Conservation (phyloP, 1,140 invertebrate species). For the Drosophila yakuba region DNA sequence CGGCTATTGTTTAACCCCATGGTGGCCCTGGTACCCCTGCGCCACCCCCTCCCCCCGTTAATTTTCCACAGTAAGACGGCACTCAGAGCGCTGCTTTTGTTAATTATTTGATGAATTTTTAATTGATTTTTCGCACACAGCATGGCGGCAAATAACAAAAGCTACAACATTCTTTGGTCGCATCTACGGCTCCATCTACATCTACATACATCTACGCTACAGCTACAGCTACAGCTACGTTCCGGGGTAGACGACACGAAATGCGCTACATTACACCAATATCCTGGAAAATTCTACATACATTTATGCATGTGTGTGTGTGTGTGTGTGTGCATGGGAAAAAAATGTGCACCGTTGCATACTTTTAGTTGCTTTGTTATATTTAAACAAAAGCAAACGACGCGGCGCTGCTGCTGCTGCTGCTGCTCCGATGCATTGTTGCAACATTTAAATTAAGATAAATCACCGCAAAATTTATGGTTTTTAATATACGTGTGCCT, state of each 20-base stretch:
- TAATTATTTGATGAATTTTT: conserved; percentile 85
- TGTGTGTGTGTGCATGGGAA: conserved; percentile 7
- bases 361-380: conserved; percentile 81
- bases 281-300: not conserved
- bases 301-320: too few species aligned
- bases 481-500: conserved; percentile 72
- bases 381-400: conserved; percentile 75
- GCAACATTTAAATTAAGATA: conserved; percentile 85
- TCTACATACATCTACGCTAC: conserved; percentile 4
- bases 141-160: conserved; percentile 63
- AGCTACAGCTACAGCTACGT: conserved; percentile 14
- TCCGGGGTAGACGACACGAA: conserved; percentile 41
- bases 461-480: conserved; percentile 84
- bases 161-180: conserved; percentile 46
- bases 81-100: conserved; percentile 72
- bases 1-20: conserved; percentile 77
- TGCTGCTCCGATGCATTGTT: conserved; percentile 70
- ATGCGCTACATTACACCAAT: conserved; percentile 44
- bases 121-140: conserved; percentile 84
- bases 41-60: not conserved
- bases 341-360: conserved; percentile 66
- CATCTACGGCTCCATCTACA: conserved; percentile 22
- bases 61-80: conserved; percentile 7
- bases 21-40: conserved; percentile 22
- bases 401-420: conserved; percentile 48